These are phyloP conservation scores for Epicampocera succincta DNA, from an alignment of 2,888 invertebrate genomes.

Conservation along the genomic window DNA sequence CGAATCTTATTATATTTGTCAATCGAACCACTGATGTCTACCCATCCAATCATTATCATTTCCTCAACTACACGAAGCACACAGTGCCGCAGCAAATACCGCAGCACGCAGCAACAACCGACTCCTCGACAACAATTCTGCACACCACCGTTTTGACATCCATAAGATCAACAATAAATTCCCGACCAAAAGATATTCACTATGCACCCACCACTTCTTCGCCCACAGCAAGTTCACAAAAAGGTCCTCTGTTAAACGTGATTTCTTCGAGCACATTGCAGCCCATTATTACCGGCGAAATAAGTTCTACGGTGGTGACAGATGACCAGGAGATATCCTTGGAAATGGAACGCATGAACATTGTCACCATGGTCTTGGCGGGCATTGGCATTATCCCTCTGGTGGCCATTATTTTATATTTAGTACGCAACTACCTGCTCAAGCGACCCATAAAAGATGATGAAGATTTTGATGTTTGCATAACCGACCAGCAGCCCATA, in stretches of 20 bases:
- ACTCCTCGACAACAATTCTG: slow-evolving; percentile 81
- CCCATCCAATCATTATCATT: slow-evolving; percentile 72
- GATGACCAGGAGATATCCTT: slow-evolving; percentile 83
- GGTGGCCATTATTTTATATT: slow-evolving; percentile 84
- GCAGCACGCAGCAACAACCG: slow-evolving; percentile 78
- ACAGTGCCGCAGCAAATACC: slow-evolving; percentile 45
- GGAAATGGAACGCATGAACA: slow-evolving; percentile 84
- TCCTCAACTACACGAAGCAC: slow-evolving; percentile 71
- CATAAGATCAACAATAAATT: slow-evolving; percentile 78
- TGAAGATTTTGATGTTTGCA: slow-evolving; percentile 85
- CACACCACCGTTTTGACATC: slow-evolving; percentile 83
- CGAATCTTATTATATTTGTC: slow-evolving; percentile 80
- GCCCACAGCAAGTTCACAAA: slow-evolving; percentile 21
- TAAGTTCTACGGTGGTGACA: slow-evolving; percentile 75
- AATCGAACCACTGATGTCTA: slow-evolving; percentile 79
- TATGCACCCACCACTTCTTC: slow-evolving; percentile 17
- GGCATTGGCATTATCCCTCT: slow-evolving; percentile 85
- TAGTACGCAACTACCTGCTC: slow-evolving; percentile 83
- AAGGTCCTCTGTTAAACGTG: background rate
- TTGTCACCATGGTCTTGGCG: slow-evolving; percentile 85
- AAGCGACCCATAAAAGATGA: slow-evolving; percentile 81
- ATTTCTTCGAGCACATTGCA: slow-evolving; percentile 25
- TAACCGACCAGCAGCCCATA: slow-evolving; percentile 83
- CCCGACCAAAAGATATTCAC: slow-evolving; percentile 70
- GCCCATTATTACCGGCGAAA: slow-evolving; percentile 70